Evolutionary conservation across 2,113 vertebrate genomes (phyloP), one percentile per base, ranked within the genome.

Genomic region (Lagopus muta): DNA sequence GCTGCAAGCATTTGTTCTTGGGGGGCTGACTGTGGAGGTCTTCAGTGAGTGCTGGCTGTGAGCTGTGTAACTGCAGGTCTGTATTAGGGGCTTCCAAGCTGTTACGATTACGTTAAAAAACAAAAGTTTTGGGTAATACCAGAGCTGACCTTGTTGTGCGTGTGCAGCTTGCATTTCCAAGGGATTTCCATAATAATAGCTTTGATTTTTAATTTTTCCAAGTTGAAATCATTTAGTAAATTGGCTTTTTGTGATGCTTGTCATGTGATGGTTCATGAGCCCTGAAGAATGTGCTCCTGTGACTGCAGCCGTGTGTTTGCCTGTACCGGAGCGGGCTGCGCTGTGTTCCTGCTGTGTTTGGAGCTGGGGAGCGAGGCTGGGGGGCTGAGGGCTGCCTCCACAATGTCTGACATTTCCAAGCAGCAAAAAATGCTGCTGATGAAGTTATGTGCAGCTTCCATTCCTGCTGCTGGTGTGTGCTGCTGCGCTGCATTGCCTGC

Each of bases 211-310:
- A 70, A 74, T 71, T 78, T 93, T 17, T 95, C 73, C 72, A 76
- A 91, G 89, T 84, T 95, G 90, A 88, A 96, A 78, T 86, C 82
- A 30, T 40, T 94, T 36, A 74, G 66, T 94, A 82, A 95, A 76
- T 89, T 96, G 86, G 36, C 55, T 85, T 64, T 83, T 76, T 95
- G 25, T 97, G 93, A 86, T 93, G 47, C 66, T 86, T 91, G 86
- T 96, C 89, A 89, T 95, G 93, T 95, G 95, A 84, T 84, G 89
- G 82, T 90, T 94, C 62, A 69, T 81, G 93, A 93, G 88, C 86
- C 64, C 76, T 81, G 42, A 95, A 93, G 94, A 94, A 97, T 96
- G 91, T 65, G 90, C 85, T 88, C 38, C 79, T 94, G 78, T 96
- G 95, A 87, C 89, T 94, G 38, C 70, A 83, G 52, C 91, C 40